phyloP scores from a whole-genome alignment of 2,113 vertebrate genomes.

The Forbesichthys papilliferus region DNA sequence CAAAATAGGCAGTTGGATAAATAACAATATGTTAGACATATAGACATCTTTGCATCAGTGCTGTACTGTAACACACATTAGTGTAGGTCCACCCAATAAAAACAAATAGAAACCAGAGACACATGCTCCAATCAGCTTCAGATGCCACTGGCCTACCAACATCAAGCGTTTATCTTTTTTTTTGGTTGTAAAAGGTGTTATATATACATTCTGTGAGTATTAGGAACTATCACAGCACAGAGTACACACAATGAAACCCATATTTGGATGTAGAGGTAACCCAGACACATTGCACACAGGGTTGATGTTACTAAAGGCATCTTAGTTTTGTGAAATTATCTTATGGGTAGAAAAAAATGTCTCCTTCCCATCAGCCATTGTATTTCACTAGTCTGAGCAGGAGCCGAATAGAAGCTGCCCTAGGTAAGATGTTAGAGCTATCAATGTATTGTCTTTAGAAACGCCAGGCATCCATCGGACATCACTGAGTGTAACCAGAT shows the following conservation, averaged over 20 bases:
- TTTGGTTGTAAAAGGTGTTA: constrained; percentile 6
- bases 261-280: constrained; percentile 28
- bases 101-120: constrained; percentile 49
- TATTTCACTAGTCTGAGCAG: too few species aligned
- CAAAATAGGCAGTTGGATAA: constrained; percentile 99
- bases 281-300: constrained; percentile 37
- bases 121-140: constrained; percentile 28
- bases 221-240: constrained; percentile 38
- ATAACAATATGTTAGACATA: constrained; percentile 84
- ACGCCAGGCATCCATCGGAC: too few species aligned
- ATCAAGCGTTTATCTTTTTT: background rate
- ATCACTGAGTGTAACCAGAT: too few species aligned
- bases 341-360: constrained; percentile 3
- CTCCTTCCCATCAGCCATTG: too few species aligned
- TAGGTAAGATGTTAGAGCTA: too few species aligned
- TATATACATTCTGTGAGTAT: constrained; percentile 33
- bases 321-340: constrained; percentile 24
- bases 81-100: constrained; percentile 47
- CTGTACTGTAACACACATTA: constrained; percentile 75
- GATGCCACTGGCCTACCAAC: constrained; percentile 27
- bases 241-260: constrained; percentile 23
- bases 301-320: constrained; percentile 55
- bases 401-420: too few species aligned
- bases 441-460: too few species aligned
- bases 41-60: constrained; percentile 35